Percentiles rank a stretch among this genome's conserved stretches.
Conservation (phyloP, 2,113 vertebrate genomes). For the Fregata magnificens region DNA sequence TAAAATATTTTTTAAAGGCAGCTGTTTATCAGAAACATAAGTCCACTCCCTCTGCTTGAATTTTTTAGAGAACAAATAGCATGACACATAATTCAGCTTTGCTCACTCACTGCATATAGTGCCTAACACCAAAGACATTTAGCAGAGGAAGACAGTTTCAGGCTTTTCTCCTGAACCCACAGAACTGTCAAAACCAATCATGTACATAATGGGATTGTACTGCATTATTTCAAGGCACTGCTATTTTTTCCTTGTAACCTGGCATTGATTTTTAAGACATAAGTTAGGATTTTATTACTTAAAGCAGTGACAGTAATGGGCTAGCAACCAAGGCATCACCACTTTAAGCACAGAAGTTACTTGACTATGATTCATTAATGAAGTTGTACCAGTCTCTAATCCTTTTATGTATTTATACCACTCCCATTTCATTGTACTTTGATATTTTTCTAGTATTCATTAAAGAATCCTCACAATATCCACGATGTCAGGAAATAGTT, state of each 20-base stretch:
- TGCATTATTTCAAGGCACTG: background rate
- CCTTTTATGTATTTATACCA: background rate
- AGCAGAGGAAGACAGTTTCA: background rate
- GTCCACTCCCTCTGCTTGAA: background rate
- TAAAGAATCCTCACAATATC: background rate
- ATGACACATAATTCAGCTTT: background rate
- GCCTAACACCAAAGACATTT: background rate
- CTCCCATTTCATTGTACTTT: background rate
- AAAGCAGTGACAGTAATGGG: background rate
- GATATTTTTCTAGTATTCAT: background rate
- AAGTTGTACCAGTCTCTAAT: background rate
- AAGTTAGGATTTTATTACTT: background rate
- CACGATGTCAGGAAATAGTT: background rate
- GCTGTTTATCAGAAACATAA: background rate
- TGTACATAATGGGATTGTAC: background rate
- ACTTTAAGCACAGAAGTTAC: background rate
- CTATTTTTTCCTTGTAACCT: background rate
- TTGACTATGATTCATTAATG: background rate
- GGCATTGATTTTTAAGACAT: slow-evolving; percentile 10
- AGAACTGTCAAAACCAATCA: background rate
- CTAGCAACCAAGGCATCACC: background rate
- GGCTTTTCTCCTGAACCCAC: background rate
- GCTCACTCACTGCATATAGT: background rate
- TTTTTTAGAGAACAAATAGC: background rate
- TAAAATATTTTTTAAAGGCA: background rate